Evolutionary conservation across 2,797 vertebrate species (phyloP).

Genomic region (Hozukius guyotensis): DNA sequence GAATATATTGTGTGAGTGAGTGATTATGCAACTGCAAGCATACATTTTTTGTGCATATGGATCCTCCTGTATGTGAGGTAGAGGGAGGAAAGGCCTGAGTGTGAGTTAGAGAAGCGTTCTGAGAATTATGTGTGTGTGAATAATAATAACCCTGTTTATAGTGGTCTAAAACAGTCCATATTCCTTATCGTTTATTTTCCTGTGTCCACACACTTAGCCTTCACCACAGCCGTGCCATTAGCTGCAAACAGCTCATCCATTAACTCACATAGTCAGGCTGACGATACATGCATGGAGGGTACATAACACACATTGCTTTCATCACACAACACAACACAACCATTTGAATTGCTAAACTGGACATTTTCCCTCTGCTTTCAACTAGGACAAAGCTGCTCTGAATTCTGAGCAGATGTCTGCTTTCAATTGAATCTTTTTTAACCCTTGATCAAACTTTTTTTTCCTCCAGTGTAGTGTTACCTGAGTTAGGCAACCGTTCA

Average conservation of each 20-base stretch:
- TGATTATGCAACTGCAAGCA: background rate
- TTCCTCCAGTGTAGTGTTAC: background rate
- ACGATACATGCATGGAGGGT: background rate
- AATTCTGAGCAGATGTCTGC: background rate
- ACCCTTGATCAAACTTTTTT: background rate
- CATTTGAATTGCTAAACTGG: background rate
- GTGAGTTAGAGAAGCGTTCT: background rate
- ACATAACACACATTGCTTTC: constrained; percentile 5
- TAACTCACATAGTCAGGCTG: background rate
- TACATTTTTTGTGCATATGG: background rate
- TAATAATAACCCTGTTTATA: background rate
- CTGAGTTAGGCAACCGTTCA: background rate
- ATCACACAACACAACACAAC: background rate
- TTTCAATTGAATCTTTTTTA: constrained; percentile 2
- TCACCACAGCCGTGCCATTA: background rate
- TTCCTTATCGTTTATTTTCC: background rate
- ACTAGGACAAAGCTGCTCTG: background rate
- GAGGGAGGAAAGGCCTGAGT: background rate
- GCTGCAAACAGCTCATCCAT: constrained; percentile 13
- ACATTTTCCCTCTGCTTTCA: background rate
- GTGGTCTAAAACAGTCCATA: background rate
- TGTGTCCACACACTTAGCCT: background rate
- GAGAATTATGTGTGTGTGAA: background rate
- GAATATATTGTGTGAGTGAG: background rate
- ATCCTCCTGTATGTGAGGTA: background rate